These are phyloP conservation scores for Sarcophaga caerulescens DNA, from an alignment of 2,888 invertebrate species.

Conservation along the genomic window DNA sequence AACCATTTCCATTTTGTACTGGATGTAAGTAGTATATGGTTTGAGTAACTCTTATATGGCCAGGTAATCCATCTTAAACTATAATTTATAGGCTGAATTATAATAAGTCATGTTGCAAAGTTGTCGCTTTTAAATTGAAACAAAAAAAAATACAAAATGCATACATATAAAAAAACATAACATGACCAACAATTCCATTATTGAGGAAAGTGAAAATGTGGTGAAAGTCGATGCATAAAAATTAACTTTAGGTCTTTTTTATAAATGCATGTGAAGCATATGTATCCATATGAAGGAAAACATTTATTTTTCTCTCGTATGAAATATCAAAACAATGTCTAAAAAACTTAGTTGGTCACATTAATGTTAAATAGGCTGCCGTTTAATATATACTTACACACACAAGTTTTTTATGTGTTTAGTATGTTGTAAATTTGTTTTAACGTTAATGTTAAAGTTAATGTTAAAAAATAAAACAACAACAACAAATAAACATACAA, in stretches of 20 bases:
- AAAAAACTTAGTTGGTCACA: not conserved
- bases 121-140: constrained; percentile 12
- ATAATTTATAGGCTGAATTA: constrained; percentile 64
- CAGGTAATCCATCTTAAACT: constrained; percentile 62
- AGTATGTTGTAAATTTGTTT: constrained; percentile 39
- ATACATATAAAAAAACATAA: not conserved
- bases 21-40: constrained; percentile 24
- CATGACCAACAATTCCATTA: not conserved
- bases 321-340: not conserved
- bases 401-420: not conserved
- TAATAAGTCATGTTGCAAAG: constrained; percentile 40
- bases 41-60: constrained; percentile 39
- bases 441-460: constrained; percentile 27
- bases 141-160: not conserved
- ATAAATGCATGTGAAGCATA: too few species aligned
- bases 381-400: not conserved
- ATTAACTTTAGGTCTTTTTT: too few species aligned
- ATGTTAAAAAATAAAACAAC: not conserved
- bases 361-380: not conserved
- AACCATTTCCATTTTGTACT: not conserved
- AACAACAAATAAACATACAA: not conserved
- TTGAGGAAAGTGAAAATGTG: too few species aligned
- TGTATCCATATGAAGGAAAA: too few species aligned
- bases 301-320: not conserved
- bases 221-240: too few species aligned